These are phyloP conservation scores for Merodon equestris DNA, from an alignment of 2,888 invertebrate genomes.

Conservation along the genomic window DNA sequence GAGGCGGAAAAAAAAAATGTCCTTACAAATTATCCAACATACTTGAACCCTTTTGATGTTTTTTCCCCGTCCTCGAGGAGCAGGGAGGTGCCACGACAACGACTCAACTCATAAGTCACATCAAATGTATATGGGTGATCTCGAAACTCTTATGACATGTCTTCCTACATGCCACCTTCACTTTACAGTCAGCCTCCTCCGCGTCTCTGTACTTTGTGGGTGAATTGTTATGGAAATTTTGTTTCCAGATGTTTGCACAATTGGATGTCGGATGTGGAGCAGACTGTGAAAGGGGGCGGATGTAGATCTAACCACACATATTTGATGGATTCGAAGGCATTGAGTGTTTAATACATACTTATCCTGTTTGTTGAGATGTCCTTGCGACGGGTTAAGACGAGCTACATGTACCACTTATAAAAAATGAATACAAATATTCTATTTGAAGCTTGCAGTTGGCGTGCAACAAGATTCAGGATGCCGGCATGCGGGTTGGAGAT, in stretches of 20 bases:
- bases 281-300: not conserved
- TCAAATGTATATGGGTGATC: slow-evolving; percentile 47
- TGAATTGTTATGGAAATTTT: slow-evolving; percentile 67
- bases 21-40: slow-evolving; percentile 44
- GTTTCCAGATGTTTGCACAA: slow-evolving; percentile 66
- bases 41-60: slow-evolving; percentile 53
- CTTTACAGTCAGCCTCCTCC: too few relatives aligned
- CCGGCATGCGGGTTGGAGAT: too few relatives aligned
- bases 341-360: slow-evolving; percentile 66
- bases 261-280: slow-evolving; percentile 15
- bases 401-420: not conserved
- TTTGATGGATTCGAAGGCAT: slow-evolving; percentile 47
- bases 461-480: too few relatives aligned
- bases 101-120: slow-evolving; percentile 61
- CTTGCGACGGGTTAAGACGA: not conserved
- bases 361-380: slow-evolving; percentile 47
- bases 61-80: not conserved
- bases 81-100: slow-evolving; percentile 8
- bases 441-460: too few relatives aligned
- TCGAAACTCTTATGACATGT: slow-evolving; percentile 55
- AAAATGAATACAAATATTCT: too few relatives aligned
- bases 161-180: slow-evolving; percentile 1
- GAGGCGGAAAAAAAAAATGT: slow-evolving; percentile 18
- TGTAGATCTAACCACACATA: slow-evolving; percentile 1
- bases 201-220: slow-evolving; percentile 26